These are phyloP conservation scores for Chunga burmeisteri DNA, from an alignment of 2,113 vertebrate genomes.

Conservation along the genomic window DNA sequence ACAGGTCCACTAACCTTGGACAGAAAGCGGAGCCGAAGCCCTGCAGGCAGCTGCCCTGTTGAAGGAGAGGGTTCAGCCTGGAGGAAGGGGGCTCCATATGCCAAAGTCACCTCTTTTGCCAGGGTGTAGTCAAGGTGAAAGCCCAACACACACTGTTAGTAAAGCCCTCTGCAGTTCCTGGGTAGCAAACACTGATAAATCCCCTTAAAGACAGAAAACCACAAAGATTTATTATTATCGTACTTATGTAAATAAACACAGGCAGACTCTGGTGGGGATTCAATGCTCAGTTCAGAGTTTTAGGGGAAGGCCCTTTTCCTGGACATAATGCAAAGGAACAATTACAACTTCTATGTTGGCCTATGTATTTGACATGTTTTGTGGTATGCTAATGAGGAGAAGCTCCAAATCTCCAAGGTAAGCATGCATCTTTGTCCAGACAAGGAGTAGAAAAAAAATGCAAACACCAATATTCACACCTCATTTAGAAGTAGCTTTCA, in stretches of 20 bases:
- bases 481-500: neutral
- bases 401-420: neutral
- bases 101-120: neutral
- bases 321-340: neutral
- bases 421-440: neutral
- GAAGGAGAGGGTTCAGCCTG: accelerated
- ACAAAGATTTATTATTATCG: neutral
- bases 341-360: neutral
- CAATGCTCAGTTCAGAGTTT: neutral
- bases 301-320: neutral
- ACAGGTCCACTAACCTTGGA: neutral
- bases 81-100: neutral
- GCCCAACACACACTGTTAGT: neutral
- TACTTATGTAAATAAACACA: neutral
- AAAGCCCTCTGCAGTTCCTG: neutral
- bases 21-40: neutral
- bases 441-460: neutral
- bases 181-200: neutral
- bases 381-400: neutral
- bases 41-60: neutral
- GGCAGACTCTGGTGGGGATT: neutral
- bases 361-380: accelerated
- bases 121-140: neutral
- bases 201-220: neutral
- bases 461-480: neutral